A percentile compares a stretch with the other conserved stretches of the same genome.
Evolutionary conservation across 53 echinoderm and acorn worm genomes (phyloP).

Genomic region (Actinopyga echinites): DNA sequence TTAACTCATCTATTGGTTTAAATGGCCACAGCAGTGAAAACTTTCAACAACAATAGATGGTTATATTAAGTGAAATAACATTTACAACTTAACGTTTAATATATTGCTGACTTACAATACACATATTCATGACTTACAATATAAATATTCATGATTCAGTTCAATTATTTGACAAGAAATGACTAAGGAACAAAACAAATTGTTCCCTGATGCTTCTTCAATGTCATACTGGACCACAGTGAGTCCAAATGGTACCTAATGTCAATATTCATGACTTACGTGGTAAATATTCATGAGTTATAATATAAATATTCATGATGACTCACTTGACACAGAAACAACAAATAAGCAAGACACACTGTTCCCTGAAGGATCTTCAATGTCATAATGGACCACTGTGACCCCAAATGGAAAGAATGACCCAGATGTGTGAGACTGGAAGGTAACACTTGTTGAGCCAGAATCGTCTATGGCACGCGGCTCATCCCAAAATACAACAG

Average conservation of each 20-base stretch:
- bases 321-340: not conserved
- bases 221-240: not conserved
- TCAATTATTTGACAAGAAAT: too few relatives aligned
- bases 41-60: too few relatives aligned
- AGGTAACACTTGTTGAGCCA: not conserved
- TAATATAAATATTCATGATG: too few relatives aligned
- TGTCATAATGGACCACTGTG: not conserved
- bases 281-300: too few relatives aligned
- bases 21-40: too few relatives aligned
- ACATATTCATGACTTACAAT: too few relatives aligned
- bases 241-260: not conserved
- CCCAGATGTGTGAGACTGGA: not conserved
- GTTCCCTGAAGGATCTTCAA: constrained; percentile 25
- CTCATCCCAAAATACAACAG: not conserved
- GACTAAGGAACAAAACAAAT: not conserved
- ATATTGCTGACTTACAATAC: too few relatives aligned
- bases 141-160: too few relatives aligned
- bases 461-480: constrained; percentile 6
- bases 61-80: too few relatives aligned
- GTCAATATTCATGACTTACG: too few relatives aligned
- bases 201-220: constrained; percentile 4
- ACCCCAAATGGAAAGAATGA: constrained; percentile 14
- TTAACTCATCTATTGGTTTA: too few relatives aligned
- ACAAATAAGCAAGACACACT: not conserved
- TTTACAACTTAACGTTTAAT: too few relatives aligned